Base-by-base conservation (phyloP, 2,888 invertebrate species). In the Steromphala cineraria region DNA sequence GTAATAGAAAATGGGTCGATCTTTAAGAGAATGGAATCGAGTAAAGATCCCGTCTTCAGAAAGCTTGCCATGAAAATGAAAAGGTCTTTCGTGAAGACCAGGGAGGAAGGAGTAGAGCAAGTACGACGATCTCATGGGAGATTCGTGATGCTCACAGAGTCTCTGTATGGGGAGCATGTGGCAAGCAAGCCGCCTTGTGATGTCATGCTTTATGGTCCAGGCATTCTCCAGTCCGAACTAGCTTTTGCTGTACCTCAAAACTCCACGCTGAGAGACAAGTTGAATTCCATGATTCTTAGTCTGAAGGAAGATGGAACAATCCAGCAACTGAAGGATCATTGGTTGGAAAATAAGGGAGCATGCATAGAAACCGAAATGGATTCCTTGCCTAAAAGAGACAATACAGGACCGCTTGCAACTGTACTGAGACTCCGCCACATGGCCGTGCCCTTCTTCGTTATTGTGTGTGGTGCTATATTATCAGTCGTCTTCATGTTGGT, bases 111-210 rank as follows among this genome's bases (percentile, higher is more conserved):
- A 19, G 52, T 85, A 24, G 75, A 80, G 24, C 71, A 81, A 31
- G 81, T 83, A 31, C 81, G 80, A 62, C 78, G 80, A 19, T 17
- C 13, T 24, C 75, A 55, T 19, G 83, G 84, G 4, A 75, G 80
- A 31, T 84, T 83, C 78, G 84, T 77, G 2, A 40, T 84, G n/a
- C 52, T 84, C 46, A 79, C 83, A 75, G 81, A 81, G 13, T 76
- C 81, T 17, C 74, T 77, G 31, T 81, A 80, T 28, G 82, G 83
- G 0, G 77, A 81, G 2, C 81, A 84, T 21, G 53, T 83, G 19
- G 76, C 82, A 19, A 53, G 56, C 2, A 76, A 62, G 67, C 1
- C 7, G 24, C 75, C 81, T 55, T 84, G 84, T 71, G 84, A 84
- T 62, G 67, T 84, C 21, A 80, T 84, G 40, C 52, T 79, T 13